Percentiles rank a stretch among this genome's conserved stretches.
phyloP scores from a whole-genome alignment of 1,140 invertebrate genomes.

The Geopemphigus sp. region DNA sequence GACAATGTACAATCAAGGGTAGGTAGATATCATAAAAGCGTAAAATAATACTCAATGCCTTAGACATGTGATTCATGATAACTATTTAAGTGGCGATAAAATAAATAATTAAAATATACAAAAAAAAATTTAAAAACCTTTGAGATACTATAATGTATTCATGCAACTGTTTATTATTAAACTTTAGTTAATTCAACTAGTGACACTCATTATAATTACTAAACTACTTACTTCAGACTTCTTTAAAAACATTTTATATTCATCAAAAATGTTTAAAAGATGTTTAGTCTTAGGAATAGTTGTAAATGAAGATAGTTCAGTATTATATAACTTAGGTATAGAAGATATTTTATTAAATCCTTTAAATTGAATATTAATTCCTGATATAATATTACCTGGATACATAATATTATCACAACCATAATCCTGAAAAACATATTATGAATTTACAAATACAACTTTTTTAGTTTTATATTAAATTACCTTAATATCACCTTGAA shows the following conservation, averaged over 20 bases:
- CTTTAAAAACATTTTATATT: constrained; percentile 33
- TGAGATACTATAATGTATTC: too few species aligned
- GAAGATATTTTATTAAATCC: neutral
- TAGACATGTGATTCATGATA: too few species aligned
- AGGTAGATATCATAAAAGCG: too few species aligned
- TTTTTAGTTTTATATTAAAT: neutral
- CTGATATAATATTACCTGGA: constrained; percentile 24
- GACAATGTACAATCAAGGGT: too few species aligned
- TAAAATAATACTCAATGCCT: too few species aligned
- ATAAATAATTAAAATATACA: too few species aligned
- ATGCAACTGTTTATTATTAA: too few species aligned
- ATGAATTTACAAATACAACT: neutral
- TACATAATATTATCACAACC: constrained; percentile 31
- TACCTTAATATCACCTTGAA: constrained; percentile 39
- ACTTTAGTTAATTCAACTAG: too few species aligned
- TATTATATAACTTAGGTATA: constrained; percentile 22
- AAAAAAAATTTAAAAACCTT: too few species aligned
- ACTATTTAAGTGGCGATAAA: too few species aligned
- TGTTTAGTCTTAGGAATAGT: constrained; percentile 31
- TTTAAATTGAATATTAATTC: constrained; percentile 31
- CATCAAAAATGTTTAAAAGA: neutral
- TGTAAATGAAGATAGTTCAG: constrained; percentile 35
- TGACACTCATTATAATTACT: neutral
- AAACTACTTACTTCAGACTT: constrained; percentile 3
- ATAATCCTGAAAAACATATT: constrained; percentile 13